Evolutionary conservation across 64 coral and sea anemone genomes (phyloP).

Genomic region (Stichodactyla mertensii): DNA sequence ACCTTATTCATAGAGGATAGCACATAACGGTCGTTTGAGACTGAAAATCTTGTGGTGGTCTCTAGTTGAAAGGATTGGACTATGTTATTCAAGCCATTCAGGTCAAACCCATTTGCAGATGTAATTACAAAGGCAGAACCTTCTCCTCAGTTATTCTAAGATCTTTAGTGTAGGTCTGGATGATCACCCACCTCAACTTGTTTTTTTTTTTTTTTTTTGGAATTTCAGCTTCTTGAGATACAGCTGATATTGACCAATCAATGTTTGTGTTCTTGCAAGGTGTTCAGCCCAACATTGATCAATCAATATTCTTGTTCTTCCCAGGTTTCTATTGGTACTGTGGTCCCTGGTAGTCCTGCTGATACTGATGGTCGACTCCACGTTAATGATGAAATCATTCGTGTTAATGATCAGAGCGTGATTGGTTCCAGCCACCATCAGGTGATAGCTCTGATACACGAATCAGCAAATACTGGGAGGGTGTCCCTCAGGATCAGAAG

Average conservation of each 20-base stretch:
- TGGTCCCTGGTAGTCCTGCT: constrained; percentile 77
- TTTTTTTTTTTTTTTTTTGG: too few species aligned
- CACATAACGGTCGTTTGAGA: too few species aligned
- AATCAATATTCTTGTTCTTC: neutral
- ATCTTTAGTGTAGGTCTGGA: too few species aligned
- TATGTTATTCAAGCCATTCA: too few species aligned
- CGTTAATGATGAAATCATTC: constrained; percentile 75
- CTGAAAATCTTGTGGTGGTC: too few species aligned
- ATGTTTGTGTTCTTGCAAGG: neutral
- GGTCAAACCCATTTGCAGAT: too few species aligned
- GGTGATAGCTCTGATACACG: constrained; percentile 88
- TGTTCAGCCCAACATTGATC: neutral
- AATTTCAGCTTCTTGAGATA: too few species aligned
- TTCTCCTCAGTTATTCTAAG: too few species aligned
- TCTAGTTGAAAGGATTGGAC: too few species aligned
- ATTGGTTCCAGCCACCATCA: constrained; percentile 69
- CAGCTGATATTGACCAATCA: too few species aligned
- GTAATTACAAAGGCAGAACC: too few species aligned
- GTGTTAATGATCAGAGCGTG: constrained; percentile 75
- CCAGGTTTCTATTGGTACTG: constrained; percentile 84
- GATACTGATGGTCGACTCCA: constrained; percentile 56
- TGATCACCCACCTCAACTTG: too few species aligned
- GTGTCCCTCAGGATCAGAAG: constrained; percentile 72
- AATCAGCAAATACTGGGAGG: constrained; percentile 47
- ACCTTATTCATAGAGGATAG: neutral